phyloP scores from a whole-genome alignment of 2,888 invertebrate species.

The Drosophila subquinaria region DNA sequence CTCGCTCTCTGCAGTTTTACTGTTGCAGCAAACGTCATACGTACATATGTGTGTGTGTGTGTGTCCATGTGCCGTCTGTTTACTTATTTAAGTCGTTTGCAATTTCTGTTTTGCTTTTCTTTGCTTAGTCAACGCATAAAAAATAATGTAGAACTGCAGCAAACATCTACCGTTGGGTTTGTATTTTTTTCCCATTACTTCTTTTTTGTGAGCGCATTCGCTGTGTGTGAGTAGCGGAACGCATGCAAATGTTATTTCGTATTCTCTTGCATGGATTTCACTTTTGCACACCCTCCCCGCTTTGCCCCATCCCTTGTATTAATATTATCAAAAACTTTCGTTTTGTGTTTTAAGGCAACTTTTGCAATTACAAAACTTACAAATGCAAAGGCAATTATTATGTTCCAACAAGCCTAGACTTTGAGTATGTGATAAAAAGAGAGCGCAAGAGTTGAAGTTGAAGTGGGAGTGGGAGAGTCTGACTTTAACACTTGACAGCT shows the following conservation, averaged over 20 bases:
- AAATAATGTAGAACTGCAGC: constrained; percentile 69
- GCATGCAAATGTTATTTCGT: constrained; percentile 56
- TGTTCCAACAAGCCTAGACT: constrained; percentile 20
- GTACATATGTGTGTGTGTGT: constrained; percentile 11
- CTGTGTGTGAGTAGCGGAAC: constrained; percentile 41
- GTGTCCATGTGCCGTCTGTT: constrained; percentile 48
- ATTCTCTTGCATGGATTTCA: constrained; percentile 50
- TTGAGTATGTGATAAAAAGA: constrained; percentile 1
- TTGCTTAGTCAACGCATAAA: constrained; percentile 76
- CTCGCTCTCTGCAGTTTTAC: constrained; percentile 7
- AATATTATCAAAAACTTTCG: constrained; percentile 58
- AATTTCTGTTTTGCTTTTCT: constrained; percentile 74
- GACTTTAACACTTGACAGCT: constrained; percentile 38
- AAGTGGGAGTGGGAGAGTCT: constrained; percentile 1
- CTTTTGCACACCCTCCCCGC: neutral
- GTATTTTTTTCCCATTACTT: constrained; percentile 13
- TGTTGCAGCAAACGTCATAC: constrained; percentile 9
- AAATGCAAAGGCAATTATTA: constrained; percentile 49
- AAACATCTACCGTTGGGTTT: constrained; percentile 50
- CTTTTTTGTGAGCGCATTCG: constrained; percentile 25
- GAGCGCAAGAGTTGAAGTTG: neutral
- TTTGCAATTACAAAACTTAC: constrained; percentile 71
- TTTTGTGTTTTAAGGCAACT: constrained; percentile 52
- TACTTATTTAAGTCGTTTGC: constrained; percentile 79
- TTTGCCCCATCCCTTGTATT: constrained; percentile 7